Base-by-base conservation (phyloP, 1,140 invertebrate species). In the Drosophila trapezifrons region DNA sequence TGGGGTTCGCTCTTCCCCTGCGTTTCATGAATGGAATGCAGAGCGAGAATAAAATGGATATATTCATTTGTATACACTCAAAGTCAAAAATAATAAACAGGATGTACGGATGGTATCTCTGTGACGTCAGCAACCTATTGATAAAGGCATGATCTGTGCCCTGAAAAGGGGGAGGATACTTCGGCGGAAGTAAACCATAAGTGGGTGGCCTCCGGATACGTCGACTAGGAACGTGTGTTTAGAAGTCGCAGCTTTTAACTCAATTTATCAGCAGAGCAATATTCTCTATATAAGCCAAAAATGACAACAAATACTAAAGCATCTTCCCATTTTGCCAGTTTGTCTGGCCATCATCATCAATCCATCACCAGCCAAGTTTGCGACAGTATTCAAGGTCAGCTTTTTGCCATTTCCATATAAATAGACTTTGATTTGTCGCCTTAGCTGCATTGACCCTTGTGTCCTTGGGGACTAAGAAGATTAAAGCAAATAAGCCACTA, bases 11-110 rank as follows among this genome's bases (percentile, higher is more conserved):
- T 72, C 42, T 40, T 62, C 27, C 74, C 62, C 59, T 56, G 58
- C 59, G 75, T 69, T 83, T 83, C 80, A 89, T 86, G 83, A 86
- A 86, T 86, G 83, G 83, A 89, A 73, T 79, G 65, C 66, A 67
- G 27, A 58, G 42, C 49, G 65, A 38, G 55, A 29, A 40, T 57
- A 64, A 42, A 58, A 55, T 62, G 43, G 22, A 46, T 58, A 20
- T 60, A 40, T 67, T 49, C 43, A 47, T 35, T 38, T 40, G 49
- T 63, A 51, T 54, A 56, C 52, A 59, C 66, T 70, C 43, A 27
- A 46, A 64, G 54, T 62, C 66, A 42, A 63, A 87, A 79, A 79
- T 59, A 79, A 79, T 87, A 86, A 87, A 86, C 83, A 86, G 83
- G 83, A 86, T 86, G 79, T 83, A 32, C 73, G 52, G 66, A 38